Evolutionary conservation across 1,140 invertebrate genomes (phyloP), one percentile per base, ranked within the genome.

Genomic region (Hormaphis cornu): DNA sequence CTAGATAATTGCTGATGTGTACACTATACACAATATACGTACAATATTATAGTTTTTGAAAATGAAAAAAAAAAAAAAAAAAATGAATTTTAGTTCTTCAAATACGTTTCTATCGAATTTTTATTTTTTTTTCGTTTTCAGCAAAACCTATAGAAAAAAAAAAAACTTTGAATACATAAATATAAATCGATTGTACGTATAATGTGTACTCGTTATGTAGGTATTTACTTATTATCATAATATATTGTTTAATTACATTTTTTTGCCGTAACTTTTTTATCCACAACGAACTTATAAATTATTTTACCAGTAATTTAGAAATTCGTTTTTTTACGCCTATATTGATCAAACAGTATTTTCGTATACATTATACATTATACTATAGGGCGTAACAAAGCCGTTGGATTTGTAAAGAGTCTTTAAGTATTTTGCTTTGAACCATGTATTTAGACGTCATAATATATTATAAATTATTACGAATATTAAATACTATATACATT

Each of bases 401-500:
- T 66, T 66, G 42, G 50, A 66, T 50, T 18, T 35, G 61, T 66
- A 66, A 66, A 66, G 42, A 50, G 24, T 50, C n/a, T n/a, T 66
- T 50, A 44, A 28, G 58, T 63, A 63, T 66, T 66, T 66, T 66
- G 61, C 61, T 66, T 66, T 66, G 61, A 66, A 28, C 44, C 61
- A 66, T 66, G 61, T 66, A 66, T 66, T 66, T 66, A 66, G 61
- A 6, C 50, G 28, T 66, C 61, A 66, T 58, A 37, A 24, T 58
- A 58, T 37, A 58, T 24, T 58, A 40, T 33, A 54, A 37, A 58
- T 40, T 37, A 58, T 37, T 58, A 58, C 35, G 14, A 58, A 56
- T 37, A 56, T 33, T 56, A 37, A 37, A 58, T 20, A 58, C 22
- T 58, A n/a, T n/a, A n/a, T n/a, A n/a, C n/a, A n/a, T n/a, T n/a